Conservation (phyloP, 2,888 invertebrate genomes). For the Eristalis pertinax region DNA sequence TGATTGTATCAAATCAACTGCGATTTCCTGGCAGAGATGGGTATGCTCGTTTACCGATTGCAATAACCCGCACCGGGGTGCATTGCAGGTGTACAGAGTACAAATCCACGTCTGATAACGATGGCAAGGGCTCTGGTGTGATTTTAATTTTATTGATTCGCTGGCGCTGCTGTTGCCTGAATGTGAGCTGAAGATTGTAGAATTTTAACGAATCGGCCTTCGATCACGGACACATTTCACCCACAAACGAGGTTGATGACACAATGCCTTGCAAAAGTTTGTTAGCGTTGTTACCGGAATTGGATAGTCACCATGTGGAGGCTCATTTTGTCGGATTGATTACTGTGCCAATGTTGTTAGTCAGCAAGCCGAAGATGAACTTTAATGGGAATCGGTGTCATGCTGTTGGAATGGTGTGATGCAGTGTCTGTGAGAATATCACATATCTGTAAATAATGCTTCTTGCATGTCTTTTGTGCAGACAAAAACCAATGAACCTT, state of each 20-base stretch:
- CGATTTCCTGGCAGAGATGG: not conserved
- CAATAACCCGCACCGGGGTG: not conserved
- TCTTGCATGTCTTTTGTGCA: no score
- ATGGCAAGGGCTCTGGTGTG: not conserved
- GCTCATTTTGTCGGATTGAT: not conserved
- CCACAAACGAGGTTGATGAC: not conserved
- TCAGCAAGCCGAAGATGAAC: no score
- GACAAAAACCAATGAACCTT: no score
- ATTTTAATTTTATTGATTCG: not conserved
- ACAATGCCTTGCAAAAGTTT: not conserved
- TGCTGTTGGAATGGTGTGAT: no score
- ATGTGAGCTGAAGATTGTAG: not conserved
- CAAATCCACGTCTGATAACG: not conserved
- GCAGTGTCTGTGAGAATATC: no score
- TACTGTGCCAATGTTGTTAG: no score
- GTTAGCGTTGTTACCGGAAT: not conserved
- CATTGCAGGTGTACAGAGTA: not conserved
- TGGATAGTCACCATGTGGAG: not conserved
- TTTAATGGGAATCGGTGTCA: no score
- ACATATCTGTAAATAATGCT: no score
- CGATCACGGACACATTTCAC: not conserved
- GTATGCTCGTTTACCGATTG: not conserved
- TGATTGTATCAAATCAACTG: constrained; percentile 11
- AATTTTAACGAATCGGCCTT: not conserved
- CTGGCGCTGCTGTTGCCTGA: not conserved